phyloP scores from a whole-genome alignment of 2,113 vertebrate genomes.

The Rhinolophus ferrumequinum region DNA sequence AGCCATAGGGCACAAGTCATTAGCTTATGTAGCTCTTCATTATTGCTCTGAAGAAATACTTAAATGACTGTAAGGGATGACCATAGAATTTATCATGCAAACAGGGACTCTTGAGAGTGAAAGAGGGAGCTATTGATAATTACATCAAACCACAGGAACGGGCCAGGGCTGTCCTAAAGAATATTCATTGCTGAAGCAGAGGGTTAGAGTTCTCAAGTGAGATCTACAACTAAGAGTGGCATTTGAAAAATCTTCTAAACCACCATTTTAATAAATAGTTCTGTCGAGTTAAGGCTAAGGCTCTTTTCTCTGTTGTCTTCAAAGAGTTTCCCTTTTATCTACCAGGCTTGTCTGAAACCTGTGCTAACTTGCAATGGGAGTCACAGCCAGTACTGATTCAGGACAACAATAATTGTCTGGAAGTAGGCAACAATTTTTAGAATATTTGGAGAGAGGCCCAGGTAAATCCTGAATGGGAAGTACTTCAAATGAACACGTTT shows the following conservation, averaged over 20 bases:
- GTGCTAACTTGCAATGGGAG: conserved; percentile 39
- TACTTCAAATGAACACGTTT: background rate
- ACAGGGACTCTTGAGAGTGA: background rate
- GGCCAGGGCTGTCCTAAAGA: background rate
- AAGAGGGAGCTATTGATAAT: conserved; percentile 18
- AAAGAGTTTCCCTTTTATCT: conserved; percentile 33
- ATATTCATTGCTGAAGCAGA: background rate
- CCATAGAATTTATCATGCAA: conserved; percentile 15
- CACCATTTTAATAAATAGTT: conserved; percentile 33
- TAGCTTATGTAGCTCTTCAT: conserved; percentile 51
- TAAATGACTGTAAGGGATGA: conserved; percentile 19
- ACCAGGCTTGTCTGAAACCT: background rate
- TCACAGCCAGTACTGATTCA: background rate
- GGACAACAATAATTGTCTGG: background rate
- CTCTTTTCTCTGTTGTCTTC: conserved; percentile 23
- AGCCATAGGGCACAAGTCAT: conserved; percentile 46
- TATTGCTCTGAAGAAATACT: conserved; percentile 53
- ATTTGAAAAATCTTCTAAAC: conserved; percentile 60
- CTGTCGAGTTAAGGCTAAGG: background rate
- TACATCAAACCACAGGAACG: background rate
- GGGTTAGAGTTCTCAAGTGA: conserved; percentile 13
- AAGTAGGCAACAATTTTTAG: background rate
- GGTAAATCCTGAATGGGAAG: background rate
- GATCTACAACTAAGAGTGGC: background rate
- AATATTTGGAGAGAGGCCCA: conserved; percentile 33